Percentiles rank a stretch among this genome's conserved stretches.
Conservation (phyloP, 1,140 invertebrate genomes). For the Drosophila equinoxialis region DNA sequence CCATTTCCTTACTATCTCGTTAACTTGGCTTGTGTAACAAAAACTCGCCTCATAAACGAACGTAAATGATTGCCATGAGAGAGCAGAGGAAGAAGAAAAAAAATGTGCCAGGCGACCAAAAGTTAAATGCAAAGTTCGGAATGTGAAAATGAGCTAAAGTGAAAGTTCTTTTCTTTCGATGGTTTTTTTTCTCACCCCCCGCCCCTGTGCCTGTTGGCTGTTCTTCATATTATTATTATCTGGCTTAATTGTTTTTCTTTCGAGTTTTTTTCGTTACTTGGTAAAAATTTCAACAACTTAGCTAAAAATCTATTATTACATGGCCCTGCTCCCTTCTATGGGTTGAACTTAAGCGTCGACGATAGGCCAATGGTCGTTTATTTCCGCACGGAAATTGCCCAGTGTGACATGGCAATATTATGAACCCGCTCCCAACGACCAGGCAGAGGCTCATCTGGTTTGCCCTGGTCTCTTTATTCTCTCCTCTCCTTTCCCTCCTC, state of each 20-base stretch:
- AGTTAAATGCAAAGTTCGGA: conserved; percentile 80
- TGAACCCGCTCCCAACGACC: conserved; percentile 58
- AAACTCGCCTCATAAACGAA: conserved; percentile 7
- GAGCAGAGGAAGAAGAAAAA: conserved; percentile 12
- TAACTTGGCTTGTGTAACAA: background rate
- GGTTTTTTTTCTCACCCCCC: conserved; percentile 15
- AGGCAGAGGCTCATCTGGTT: background rate
- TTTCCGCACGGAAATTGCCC: conserved; percentile 71
- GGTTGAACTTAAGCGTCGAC: background rate
- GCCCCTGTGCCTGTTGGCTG: conserved; percentile 37
- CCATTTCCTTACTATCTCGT: background rate
- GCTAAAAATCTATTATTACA: conserved; percentile 76
- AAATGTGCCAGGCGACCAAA: conserved; percentile 40
- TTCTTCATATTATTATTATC: conserved; percentile 77
- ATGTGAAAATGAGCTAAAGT: conserved; percentile 75
- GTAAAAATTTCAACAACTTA: conserved; percentile 62
- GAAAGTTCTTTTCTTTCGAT: conserved; percentile 58
- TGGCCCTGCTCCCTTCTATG: background rate
- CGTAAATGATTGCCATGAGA: conserved; percentile 51
- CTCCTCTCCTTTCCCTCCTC: background rate
- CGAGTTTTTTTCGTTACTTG: conserved; percentile 41
- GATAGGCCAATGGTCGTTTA: conserved; percentile 50
- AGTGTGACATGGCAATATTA: conserved; percentile 75
- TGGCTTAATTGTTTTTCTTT: conserved; percentile 79
- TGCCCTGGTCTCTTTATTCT: background rate